phyloP scores from a whole-genome alignment of 2,797 vertebrate genomes.

The Spondyliosoma cantharus region DNA sequence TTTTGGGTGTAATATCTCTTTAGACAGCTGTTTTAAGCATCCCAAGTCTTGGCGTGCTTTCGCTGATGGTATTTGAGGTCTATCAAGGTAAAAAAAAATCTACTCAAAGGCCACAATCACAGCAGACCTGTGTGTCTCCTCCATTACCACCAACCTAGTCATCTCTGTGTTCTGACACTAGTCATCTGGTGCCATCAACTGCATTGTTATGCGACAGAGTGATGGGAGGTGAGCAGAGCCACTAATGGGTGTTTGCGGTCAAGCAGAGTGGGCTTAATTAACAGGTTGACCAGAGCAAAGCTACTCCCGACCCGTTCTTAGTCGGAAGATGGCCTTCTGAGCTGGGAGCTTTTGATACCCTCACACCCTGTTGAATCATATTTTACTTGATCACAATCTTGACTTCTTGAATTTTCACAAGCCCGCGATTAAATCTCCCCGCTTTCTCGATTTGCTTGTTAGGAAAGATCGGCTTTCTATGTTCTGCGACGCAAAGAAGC shows the following conservation, averaged over 20 bases:
- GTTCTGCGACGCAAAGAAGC: slow-evolving; percentile 15
- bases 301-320: background rate
- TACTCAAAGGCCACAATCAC: background rate
- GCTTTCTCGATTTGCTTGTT: background rate
- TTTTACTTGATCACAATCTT: background rate
- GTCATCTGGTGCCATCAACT: slow-evolving; percentile 14
- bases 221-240: slow-evolving; percentile 17
- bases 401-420: background rate
- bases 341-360: slow-evolving; percentile 9
- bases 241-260: slow-evolving; percentile 48
- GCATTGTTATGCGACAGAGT: background rate
- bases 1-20: background rate
- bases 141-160: slow-evolving; percentile 3
- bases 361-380: background rate
- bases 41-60: background rate
- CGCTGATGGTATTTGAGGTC: background rate
- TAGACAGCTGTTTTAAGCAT: slow-evolving; percentile 8
- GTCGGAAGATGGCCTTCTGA: slow-evolving; percentile 36
- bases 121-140: background rate
- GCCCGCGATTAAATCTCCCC: background rate
- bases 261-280: slow-evolving; percentile 47
- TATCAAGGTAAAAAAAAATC: background rate
- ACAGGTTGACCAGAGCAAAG: slow-evolving; percentile 9
- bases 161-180: background rate
- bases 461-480: slow-evolving; percentile 2